A percentile compares a stretch with the other conserved stretches of the same genome.
phyloP scores from a whole-genome alignment of 1,140 invertebrate species.

The Callitettix versicolor region DNA sequence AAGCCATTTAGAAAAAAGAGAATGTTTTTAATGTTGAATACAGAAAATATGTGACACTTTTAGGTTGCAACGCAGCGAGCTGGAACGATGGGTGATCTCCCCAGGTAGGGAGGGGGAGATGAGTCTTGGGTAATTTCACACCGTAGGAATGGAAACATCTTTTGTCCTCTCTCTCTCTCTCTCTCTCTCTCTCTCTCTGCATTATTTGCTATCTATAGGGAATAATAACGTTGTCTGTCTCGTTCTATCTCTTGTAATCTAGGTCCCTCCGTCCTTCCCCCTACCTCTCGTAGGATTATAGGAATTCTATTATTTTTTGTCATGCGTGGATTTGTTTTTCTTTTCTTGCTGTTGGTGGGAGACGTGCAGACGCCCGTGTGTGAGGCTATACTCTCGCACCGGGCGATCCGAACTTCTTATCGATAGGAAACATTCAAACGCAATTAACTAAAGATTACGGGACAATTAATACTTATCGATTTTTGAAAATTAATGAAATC shows the following conservation, averaged over 20 bases:
- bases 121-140: too few species aligned
- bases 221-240: background rate
- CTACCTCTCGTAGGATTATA: slow-evolving; percentile 6
- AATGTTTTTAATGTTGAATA: background rate
- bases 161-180: background rate
- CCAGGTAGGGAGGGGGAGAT: background rate
- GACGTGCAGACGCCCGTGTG: background rate
- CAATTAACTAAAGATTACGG: too few species aligned
- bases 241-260: slow-evolving; percentile 13
- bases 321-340: slow-evolving; percentile 13
- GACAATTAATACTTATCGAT: too few species aligned
- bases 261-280: slow-evolving; percentile 1
- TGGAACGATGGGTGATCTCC: slow-evolving; percentile 4
- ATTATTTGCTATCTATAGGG: slow-evolving; percentile 10
- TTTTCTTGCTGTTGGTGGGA: slow-evolving; percentile 1
- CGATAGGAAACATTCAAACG: too few species aligned
- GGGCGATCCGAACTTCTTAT: background rate
- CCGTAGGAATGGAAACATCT: too few species aligned
- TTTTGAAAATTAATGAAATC: too few species aligned
- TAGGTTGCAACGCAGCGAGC: background rate
- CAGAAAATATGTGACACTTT: slow-evolving; percentile 16
- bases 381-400: slow-evolving; percentile 1
- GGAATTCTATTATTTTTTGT: slow-evolving; percentile 16
- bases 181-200: background rate
- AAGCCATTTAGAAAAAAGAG: background rate